A percentile compares a stretch with the other conserved stretches of the same genome.
Conservation (phyloP, 1,140 invertebrate species). For the Elysia chlorotica region DNA sequence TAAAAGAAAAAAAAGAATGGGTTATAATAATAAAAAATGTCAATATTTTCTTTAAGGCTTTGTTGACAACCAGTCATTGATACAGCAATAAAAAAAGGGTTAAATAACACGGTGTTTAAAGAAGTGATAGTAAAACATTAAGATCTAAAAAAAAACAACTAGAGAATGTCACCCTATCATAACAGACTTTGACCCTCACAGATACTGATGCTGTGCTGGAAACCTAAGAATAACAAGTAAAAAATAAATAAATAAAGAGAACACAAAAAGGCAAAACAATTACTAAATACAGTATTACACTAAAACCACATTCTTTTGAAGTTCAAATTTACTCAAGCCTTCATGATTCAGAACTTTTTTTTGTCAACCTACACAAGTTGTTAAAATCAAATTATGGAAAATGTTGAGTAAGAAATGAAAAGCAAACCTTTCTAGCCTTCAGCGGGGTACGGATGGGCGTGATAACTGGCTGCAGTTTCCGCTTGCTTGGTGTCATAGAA, state of each 20-base stretch:
- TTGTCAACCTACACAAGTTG: too few relatives aligned
- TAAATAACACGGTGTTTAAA: too few relatives aligned
- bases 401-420: too few relatives aligned
- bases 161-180: not conserved
- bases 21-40: too few relatives aligned
- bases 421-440: conserved; percentile 56
- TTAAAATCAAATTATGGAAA: too few relatives aligned
- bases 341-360: too few relatives aligned
- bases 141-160: not conserved
- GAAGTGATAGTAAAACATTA: too few relatives aligned
- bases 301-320: not conserved
- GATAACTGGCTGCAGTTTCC: conserved; percentile 34
- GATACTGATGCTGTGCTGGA: not conserved
- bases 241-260: not conserved
- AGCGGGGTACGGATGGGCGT: conserved; percentile 54
- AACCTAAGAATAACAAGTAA: not conserved
- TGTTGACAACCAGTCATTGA: too few relatives aligned
- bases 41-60: too few relatives aligned
- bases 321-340: too few relatives aligned
- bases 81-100: too few relatives aligned
- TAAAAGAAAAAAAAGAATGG: too few relatives aligned
- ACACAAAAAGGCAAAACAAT: not conserved
- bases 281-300: not conserved
- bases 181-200: conserved; percentile 12
- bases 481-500: conserved; percentile 42